phyloP scores from a whole-genome alignment of 2,888 invertebrate species.

The Physocephala rufipes region DNA sequence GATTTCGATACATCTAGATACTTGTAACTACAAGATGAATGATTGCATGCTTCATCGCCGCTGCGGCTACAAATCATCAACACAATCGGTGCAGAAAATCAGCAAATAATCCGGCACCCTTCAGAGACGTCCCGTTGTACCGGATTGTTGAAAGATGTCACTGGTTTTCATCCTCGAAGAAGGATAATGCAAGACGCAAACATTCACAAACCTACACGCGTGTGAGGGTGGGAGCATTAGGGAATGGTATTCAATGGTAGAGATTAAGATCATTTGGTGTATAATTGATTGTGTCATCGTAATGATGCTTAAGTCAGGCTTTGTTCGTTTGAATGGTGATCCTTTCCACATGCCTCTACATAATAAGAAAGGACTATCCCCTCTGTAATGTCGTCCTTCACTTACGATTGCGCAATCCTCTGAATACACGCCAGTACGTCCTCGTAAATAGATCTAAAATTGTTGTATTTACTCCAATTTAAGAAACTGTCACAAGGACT shows the following conservation, averaged over 20 bases:
- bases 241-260: slow-evolving; percentile 23
- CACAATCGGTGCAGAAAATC: slow-evolving; percentile 37
- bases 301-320: slow-evolving; percentile 33
- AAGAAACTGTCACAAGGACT: too few relatives aligned
- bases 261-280: slow-evolving; percentile 45
- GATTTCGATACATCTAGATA: slow-evolving; percentile 27
- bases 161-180: background rate
- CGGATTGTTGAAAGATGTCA: slow-evolving; percentile 5
- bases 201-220: background rate
- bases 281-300: slow-evolving; percentile 57
- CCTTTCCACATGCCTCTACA: background rate
- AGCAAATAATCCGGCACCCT: slow-evolving; percentile 43
- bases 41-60: slow-evolving; percentile 54
- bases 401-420: too few relatives aligned
- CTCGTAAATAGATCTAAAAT: slow-evolving; percentile 3
- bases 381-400: too few relatives aligned
- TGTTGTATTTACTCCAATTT: background rate
- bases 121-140: too few relatives aligned
- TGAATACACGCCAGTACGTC: background rate
- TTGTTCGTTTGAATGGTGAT: slow-evolving; percentile 24
- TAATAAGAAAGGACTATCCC: background rate
- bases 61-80: slow-evolving; percentile 29
- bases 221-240: background rate
- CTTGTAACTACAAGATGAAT: slow-evolving; percentile 43
- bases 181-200: background rate